Conservation (phyloP, 2,113 vertebrate species). For the Isichthys henryi region DNA sequence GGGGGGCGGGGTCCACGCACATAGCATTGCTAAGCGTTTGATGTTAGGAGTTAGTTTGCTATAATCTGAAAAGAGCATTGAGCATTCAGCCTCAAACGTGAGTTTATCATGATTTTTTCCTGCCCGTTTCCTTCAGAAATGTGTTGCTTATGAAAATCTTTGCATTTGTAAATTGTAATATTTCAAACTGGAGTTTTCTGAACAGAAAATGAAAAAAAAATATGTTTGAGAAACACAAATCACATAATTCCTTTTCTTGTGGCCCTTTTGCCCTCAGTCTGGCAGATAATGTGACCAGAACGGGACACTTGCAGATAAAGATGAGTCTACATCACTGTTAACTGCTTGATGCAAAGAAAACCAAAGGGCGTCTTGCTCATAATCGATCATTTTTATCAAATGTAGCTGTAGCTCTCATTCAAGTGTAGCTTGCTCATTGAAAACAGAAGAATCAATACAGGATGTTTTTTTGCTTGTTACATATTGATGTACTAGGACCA, state of each 20-base stretch:
- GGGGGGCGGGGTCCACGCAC: not conserved
- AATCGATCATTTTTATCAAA: not conserved
- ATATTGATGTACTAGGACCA: not conserved
- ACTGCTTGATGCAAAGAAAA: not conserved
- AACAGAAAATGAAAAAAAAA: not conserved
- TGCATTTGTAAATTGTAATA: not conserved
- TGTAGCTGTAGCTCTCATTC: not conserved
- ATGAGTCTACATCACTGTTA: not conserved
- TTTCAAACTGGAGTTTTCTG: not conserved
- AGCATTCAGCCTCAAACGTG: not conserved
- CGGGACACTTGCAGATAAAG: not conserved
- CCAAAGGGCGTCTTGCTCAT: not conserved
- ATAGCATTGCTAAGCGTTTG: not conserved
- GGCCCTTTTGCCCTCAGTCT: not conserved
- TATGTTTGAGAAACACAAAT: not conserved
- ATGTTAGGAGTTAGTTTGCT: not conserved
- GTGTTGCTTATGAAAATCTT: not conserved
- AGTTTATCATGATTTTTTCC: not conserved
- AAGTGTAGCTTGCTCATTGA: slow-evolving; percentile 3
- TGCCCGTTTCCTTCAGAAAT: not conserved
- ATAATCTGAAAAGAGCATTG: not conserved
- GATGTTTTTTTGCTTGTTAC: not conserved
- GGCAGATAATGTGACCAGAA: not conserved
- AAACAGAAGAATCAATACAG: not conserved
- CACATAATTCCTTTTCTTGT: not conserved